These are phyloP conservation scores for Mercenaria mercenaria DNA, from an alignment of 1,140 invertebrate genomes.

Conservation along the genomic window DNA sequence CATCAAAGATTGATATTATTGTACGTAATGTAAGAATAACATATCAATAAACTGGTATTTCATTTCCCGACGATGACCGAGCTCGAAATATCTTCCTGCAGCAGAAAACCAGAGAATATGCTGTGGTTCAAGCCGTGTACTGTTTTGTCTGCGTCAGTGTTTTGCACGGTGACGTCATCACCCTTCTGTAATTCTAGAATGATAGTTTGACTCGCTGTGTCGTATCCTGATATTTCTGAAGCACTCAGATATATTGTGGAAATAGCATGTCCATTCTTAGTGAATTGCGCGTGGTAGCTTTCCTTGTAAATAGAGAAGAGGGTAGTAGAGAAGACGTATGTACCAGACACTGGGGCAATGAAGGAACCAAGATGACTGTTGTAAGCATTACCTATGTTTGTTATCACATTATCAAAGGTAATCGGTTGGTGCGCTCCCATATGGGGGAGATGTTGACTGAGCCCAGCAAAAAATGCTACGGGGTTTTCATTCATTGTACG, in stretches of 20 bases:
- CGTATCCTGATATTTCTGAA: not conserved
- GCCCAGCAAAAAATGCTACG: not conserved
- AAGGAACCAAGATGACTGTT: not conserved
- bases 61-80: too few relatives aligned
- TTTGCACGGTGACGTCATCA: not conserved
- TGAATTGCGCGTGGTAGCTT: not conserved
- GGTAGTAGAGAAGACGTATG: conserved; percentile 14
- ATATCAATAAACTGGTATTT: too few relatives aligned
- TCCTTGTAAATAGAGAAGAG: not conserved
- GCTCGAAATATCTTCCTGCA: conserved; percentile 28
- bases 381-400: conserved; percentile 9
- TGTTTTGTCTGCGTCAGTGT: not conserved
- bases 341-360: not conserved
- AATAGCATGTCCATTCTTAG: not conserved
- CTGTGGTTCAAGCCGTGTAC: not conserved
- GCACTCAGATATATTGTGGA: not conserved
- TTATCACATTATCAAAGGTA: not conserved
- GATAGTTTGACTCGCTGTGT: not conserved
- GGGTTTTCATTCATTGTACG: not conserved
- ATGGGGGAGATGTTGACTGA: not conserved
- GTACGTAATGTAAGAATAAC: too few relatives aligned
- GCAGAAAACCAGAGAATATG: conserved; percentile 2
- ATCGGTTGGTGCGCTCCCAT: not conserved
- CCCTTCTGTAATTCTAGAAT: too few relatives aligned
- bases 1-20: too few relatives aligned